Conservation (phyloP, 1,140 invertebrate genomes). For the Colletes gigas region DNA sequence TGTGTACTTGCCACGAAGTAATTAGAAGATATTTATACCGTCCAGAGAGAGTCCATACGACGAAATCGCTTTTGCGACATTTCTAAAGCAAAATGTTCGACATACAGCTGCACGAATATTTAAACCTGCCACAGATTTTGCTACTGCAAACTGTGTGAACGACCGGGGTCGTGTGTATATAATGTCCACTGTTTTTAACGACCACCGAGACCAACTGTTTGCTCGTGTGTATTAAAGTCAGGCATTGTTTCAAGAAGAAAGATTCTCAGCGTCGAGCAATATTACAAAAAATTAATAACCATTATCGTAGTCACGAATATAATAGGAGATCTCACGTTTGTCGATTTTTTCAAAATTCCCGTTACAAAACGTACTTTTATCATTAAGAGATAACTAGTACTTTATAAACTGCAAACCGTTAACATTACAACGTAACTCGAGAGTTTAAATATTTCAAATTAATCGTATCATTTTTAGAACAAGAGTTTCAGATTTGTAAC, state of each 20-base stretch:
- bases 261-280: no score
- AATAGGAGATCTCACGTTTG: no score
- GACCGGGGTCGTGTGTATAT: neutral
- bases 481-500: no score
- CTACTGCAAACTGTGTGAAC: neutral
- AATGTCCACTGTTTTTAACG: neutral
- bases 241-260: neutral
- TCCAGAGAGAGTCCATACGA: neutral
- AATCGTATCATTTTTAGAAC: no score
- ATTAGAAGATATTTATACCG: neutral
- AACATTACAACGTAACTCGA: no score
- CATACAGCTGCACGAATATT: slow-evolving; percentile 1
- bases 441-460: no score
- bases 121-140: slow-evolving; percentile 13
- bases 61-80: slow-evolving; percentile 7
- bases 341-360: no score
- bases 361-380: no score
- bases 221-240: neutral
- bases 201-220: neutral
- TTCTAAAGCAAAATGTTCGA: neutral
- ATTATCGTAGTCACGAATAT: no score
- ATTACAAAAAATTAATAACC: no score
- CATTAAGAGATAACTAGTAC: no score
- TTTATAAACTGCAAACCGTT: no score
- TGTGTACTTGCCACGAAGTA: neutral